Percentiles rank a stretch among this genome's conserved stretches.
These are phyloP conservation scores for Leucoma salicis DNA, from an alignment of 2,888 invertebrate genomes.

Conservation along the genomic window DNA sequence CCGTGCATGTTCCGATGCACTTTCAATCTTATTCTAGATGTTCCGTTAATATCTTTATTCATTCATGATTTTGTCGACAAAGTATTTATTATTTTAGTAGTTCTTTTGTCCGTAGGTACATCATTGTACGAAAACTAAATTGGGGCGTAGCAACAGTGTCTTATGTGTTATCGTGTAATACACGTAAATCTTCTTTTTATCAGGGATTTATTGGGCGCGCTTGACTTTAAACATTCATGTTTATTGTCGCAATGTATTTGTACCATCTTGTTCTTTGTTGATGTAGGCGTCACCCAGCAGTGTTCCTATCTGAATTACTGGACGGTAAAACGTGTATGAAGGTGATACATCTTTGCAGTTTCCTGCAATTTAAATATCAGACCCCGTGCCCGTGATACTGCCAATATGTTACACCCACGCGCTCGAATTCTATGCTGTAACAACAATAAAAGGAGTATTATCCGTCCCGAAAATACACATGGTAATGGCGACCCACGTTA, in stretches of 20 bases:
- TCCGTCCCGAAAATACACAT: slow-evolving; percentile 50
- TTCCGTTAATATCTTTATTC: slow-evolving; percentile 53
- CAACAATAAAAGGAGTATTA: slow-evolving; percentile 58
- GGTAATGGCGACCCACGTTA: slow-evolving; percentile 63
- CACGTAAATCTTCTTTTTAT: slow-evolving; percentile 68
- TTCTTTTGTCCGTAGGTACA: slow-evolving; percentile 32
- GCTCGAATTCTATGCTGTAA: slow-evolving; percentile 60
- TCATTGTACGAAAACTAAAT: slow-evolving; percentile 47
- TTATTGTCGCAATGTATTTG: slow-evolving; percentile 52
- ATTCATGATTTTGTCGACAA: slow-evolving; percentile 44
- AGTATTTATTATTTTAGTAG: slow-evolving; percentile 28
- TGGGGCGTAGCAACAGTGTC: slow-evolving; percentile 55
- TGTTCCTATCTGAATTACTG: slow-evolving; percentile 56
- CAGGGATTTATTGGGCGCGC: slow-evolving; percentile 72
- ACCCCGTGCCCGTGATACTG: slow-evolving; percentile 43
- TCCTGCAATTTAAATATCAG: slow-evolving; percentile 42
- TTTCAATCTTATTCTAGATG: slow-evolving; percentile 65
- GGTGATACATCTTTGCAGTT: slow-evolving; percentile 51
- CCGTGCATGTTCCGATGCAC: slow-evolving; percentile 65
- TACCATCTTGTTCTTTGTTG: slow-evolving; percentile 53
- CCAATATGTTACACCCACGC: slow-evolving; percentile 67
- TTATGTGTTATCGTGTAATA: slow-evolving; percentile 58
- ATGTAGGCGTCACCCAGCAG: slow-evolving; percentile 74
- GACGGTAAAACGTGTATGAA: slow-evolving; percentile 51
- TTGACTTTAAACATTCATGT: slow-evolving; percentile 65